Evolutionary conservation across 2,888 invertebrate genomes (phyloP), one percentile per base, ranked within the genome.

Genomic region (Pollenia griseotomentosa): DNA sequence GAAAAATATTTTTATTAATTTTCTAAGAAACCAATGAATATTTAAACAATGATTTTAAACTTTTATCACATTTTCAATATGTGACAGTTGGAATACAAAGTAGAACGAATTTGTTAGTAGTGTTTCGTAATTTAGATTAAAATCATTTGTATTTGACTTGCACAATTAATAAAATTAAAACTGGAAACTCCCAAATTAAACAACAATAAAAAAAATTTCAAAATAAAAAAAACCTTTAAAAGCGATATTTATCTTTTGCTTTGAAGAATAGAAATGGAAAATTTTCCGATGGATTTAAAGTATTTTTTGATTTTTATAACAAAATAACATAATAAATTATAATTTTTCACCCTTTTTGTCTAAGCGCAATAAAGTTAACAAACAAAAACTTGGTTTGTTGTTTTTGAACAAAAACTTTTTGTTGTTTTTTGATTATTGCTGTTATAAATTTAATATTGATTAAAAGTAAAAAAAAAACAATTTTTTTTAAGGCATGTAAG

Each of bases 21-120:
- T 79, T 12, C 59, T 12, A 3, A 44, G 40, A 59, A 59, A 51
- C 7, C 59, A 66, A 66, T 57, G 14, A 33, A 33, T 53, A 42
- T 46, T 55, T 55, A 12, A 61, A 19, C 4, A 68, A 23, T 70
- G 23, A 61, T 70, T 79, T 33, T 23, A 61, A 59, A 53, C 23
- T 79, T 61, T 19, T 61, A 79, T 59, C 70, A 70, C 51, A 61
- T 42, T 42, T 61, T 79, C 48, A 42, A 33, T 59, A 59, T 33
- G 12, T 33, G 59, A 14, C 61, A 59, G 19, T 59, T 78, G 14
- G 59, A 16, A 78, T 59, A 59, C 48, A 51, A 70, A 70, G 4
- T 51, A 19, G 16, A 61, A 61, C n/a, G 4, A 40, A 70, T 48
- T 51, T 59, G 14, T 57, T 55, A 66, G 46, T 59, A 66, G 12